Percentiles rank a stretch among this genome's conserved stretches.
These are phyloP conservation scores for Limanda limanda DNA, from an alignment of 2,113 vertebrate genomes.

Conservation along the genomic window DNA sequence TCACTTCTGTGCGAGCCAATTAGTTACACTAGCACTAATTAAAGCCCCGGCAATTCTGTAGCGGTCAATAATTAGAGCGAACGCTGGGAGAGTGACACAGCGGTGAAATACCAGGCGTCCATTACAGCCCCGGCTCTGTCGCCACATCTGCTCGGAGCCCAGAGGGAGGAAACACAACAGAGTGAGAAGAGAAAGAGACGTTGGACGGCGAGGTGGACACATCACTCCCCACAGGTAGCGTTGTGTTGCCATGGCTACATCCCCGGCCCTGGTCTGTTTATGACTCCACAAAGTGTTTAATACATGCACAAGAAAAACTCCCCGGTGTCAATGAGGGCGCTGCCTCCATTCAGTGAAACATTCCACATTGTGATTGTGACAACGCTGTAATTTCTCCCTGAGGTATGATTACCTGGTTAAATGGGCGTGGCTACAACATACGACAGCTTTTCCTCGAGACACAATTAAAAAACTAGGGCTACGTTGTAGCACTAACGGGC, in stretches of 20 bases:
- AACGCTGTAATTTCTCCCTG: conserved; percentile 56
- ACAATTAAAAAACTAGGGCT: too few species aligned
- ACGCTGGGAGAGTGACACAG: conserved; percentile 47
- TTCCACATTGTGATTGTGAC: conserved; percentile 31
- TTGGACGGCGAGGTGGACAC: background rate
- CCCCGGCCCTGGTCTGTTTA: background rate
- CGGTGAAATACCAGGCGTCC: conserved; percentile 42
- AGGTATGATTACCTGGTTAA: background rate
- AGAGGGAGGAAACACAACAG: background rate
- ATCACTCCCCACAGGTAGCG: background rate
- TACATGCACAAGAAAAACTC: conserved; percentile 22
- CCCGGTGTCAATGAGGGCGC: background rate
- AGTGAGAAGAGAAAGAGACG: background rate
- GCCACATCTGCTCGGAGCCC: conserved; percentile 7
- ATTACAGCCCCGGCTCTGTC: conserved; percentile 26
- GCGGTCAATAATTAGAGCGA: conserved; percentile 73
- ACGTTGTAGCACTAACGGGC: too few species aligned
- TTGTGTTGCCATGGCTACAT: background rate
- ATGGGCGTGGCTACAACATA: too few species aligned
- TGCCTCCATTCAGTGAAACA: conserved; percentile 41
- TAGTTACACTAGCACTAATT: conserved; percentile 78
- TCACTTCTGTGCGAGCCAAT: conserved; percentile 68
- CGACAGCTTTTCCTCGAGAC: too few species aligned
- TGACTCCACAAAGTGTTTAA: conserved; percentile 8
- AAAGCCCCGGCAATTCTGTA: conserved; percentile 69